These are phyloP conservation scores for Synanthedon vespiformis DNA, from an alignment of 2,888 invertebrate genomes.

Conservation along the genomic window DNA sequence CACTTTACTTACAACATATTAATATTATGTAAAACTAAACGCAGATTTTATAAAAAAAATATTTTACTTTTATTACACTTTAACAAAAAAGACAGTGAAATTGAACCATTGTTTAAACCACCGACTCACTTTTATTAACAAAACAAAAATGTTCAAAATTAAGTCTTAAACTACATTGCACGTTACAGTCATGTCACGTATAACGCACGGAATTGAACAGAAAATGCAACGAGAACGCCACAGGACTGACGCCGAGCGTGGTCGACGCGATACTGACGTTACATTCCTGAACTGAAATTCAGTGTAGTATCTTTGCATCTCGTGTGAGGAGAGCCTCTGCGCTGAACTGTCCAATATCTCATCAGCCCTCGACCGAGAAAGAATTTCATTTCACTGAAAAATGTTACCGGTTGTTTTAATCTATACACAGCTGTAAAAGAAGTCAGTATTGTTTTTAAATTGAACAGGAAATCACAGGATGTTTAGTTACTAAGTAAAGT, in stretches of 20 bases:
- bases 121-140: background rate
- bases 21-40: no score
- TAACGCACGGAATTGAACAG: slow-evolving; percentile 16
- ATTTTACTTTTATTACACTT: no score
- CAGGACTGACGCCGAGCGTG: slow-evolving; percentile 37
- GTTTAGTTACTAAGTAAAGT: no score
- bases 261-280: slow-evolving; percentile 44
- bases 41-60: no score
- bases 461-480: no score
- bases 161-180: slow-evolving; percentile 9
- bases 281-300: slow-evolving; percentile 20
- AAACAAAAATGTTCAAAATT: background rate
- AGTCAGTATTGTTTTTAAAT: no score
- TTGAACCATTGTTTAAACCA: background rate
- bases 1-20: no score
- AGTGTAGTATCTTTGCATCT: slow-evolving; percentile 37
- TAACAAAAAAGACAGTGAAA: background rate
- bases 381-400: background rate
- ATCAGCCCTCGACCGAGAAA: background rate
- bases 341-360: background rate
- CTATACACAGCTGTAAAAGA: no score
- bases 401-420: no score
- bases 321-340: slow-evolving; percentile 4
- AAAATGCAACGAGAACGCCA: slow-evolving; percentile 10
- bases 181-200: slow-evolving; percentile 12